phyloP scores from a whole-genome alignment of 2,797 vertebrate species.

The Danio tinwini region DNA sequence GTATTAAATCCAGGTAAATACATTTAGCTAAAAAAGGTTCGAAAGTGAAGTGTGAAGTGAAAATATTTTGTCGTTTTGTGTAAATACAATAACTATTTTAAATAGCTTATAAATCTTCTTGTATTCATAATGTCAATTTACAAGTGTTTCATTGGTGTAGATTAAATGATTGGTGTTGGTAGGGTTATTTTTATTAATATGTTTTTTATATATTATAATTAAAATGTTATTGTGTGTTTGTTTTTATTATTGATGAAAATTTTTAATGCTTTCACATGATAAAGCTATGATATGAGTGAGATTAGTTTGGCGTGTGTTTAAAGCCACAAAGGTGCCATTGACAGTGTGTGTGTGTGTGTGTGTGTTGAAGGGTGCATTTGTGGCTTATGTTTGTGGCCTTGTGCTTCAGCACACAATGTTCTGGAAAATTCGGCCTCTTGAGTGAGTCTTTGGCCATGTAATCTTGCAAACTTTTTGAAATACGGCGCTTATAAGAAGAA shows the following conservation, averaged over 20 bases:
- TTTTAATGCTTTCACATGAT: background rate
- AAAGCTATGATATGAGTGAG: background rate
- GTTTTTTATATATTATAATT: too few species aligned
- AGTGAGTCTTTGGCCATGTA: slow-evolving; percentile 45
- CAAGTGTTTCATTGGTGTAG: background rate
- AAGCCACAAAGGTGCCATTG: slow-evolving; percentile 22
- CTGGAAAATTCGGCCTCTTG: slow-evolving; percentile 50
- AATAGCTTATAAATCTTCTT: slow-evolving; percentile 3
- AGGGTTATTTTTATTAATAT: background rate
- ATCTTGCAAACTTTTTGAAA: slow-evolving; percentile 16
- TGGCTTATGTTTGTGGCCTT: slow-evolving; percentile 51
- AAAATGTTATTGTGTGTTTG: slow-evolving; percentile 9
- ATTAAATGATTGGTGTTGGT: background rate
- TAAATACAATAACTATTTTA: background rate
- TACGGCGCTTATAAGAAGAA: background rate
- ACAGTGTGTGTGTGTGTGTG: slow-evolving; percentile 14
- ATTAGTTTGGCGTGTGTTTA: background rate
- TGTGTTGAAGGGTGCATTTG: slow-evolving; percentile 44
- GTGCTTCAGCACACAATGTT: slow-evolving; percentile 51
- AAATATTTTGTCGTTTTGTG: background rate
- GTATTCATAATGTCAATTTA: background rate
- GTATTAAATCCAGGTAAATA: background rate
- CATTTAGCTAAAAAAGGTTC: background rate
- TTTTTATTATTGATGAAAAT: background rate
- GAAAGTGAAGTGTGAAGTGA: background rate